Percentiles rank a stretch among this genome's conserved stretches.
Conservation (phyloP, 2,888 invertebrate species). For the Parnassius smintheus region DNA sequence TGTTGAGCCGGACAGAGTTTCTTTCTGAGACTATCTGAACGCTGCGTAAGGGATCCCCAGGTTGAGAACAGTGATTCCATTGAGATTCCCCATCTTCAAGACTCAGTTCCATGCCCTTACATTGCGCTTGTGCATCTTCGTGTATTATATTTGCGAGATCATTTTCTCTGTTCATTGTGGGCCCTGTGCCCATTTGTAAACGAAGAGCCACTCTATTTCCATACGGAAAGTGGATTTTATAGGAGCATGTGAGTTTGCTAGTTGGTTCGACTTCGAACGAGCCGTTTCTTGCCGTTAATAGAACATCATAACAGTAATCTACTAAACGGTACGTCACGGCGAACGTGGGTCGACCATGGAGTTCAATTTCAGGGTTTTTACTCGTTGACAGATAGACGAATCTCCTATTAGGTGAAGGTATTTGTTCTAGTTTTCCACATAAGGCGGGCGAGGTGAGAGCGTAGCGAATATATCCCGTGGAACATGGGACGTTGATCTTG, state of each 20-base stretch:
- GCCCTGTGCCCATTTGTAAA: conserved; percentile 80
- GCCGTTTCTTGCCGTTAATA: conserved; percentile 83
- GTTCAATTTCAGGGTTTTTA: conserved; percentile 76
- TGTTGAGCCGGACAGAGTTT: conserved; percentile 78
- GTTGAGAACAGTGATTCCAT: conserved; percentile 83
- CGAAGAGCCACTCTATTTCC: conserved; percentile 85
- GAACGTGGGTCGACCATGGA: conserved; percentile 85
- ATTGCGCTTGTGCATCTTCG: conserved; percentile 62
- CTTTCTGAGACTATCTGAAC: conserved; percentile 82
- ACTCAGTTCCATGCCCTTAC: conserved; percentile 80
- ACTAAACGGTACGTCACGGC: conserved; percentile 84
- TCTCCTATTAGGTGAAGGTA: conserved; percentile 79
- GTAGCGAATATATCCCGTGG: conserved; percentile 82
- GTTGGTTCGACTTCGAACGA: conserved; percentile 84
- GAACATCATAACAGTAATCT: conserved; percentile 87
- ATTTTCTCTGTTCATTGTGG: conserved; percentile 54
- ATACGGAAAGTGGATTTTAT: conserved; percentile 85
- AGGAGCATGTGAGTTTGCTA: conserved; percentile 83
- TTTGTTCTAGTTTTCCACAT: conserved; percentile 87
- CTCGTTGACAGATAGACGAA: conserved; percentile 78
- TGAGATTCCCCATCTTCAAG: conserved; percentile 80
- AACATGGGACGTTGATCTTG: conserved; percentile 86
- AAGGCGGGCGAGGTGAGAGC: conserved; percentile 73
- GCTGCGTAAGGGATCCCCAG: conserved; percentile 79
- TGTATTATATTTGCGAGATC: conserved; percentile 61